Base-by-base conservation (phyloP, 1,140 invertebrate genomes). In the Probaryconus sp. region DNA sequence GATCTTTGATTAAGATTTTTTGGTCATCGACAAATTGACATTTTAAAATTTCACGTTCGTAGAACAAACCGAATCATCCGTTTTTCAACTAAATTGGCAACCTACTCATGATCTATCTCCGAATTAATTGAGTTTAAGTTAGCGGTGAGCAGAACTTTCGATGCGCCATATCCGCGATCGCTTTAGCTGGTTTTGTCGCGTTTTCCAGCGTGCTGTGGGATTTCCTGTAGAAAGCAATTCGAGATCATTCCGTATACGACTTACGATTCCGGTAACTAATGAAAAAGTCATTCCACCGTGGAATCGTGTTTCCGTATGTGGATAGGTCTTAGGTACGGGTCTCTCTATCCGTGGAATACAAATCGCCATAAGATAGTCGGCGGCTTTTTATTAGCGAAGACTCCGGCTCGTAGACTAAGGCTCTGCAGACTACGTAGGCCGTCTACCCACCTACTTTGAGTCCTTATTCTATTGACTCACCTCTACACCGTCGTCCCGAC, bases 251-350 rank as follows among this genome's bases (percentile, higher is more conserved):
- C 56, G 70, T 73, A 56, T 65, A 60, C 13, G 63, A 63, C 55
- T 73, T 67, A 50, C 55, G 35, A 67, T 60, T 55, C 61, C 55
- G 56, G 71, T 51, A 68, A 68, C 71, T 68, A 64, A 74, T 68
- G 71, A 74, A 74, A 68, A 74, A 68, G 48, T 74, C 63, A 74
- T 63, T 68, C 50, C 63, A 58, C 6, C 55, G 50, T 74, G 50
- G 71, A 68, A 74, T 68, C 48, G 56, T 33, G 63, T 79, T 72
- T 77, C 80, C 77, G 77, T 78, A 68, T 56, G 58, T 38, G 58
- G 63, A 74, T 43, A 77, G 43, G 47, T 18, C 10, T 47, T 17
- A 10, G 11, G 26, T 33, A 45, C 56, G 26, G 42, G 45, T 76
- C 63, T 58, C 20, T 77, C 63, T 13, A 50, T 60, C 40, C 40